phyloP scores from a whole-genome alignment of 2,113 vertebrate genomes.

The Mus pahari region DNA sequence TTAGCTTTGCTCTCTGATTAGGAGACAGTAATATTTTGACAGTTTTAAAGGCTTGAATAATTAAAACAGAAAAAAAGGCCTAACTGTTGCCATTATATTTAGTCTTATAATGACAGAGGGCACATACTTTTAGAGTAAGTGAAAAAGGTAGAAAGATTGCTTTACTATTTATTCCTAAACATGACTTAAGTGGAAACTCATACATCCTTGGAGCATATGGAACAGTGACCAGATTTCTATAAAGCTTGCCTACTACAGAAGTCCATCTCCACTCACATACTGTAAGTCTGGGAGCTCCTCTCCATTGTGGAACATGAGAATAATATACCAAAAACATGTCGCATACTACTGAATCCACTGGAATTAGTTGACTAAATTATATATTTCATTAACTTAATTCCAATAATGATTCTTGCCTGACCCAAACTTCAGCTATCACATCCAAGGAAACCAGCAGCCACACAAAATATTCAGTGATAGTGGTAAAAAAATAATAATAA shows the following conservation, averaged over 20 bases:
- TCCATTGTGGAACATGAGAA: not conserved
- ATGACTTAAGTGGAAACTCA: conserved; percentile 80
- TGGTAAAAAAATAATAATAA: not conserved
- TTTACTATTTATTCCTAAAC: conserved; percentile 71
- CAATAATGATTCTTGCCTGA: not conserved
- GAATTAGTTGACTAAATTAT: not conserved
- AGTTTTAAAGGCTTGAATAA: not conserved
- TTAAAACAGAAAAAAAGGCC: not conserved
- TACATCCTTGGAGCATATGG: conserved; percentile 82
- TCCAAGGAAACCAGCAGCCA: not conserved
- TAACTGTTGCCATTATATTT: conserved; percentile 66
- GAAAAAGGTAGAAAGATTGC: conserved; percentile 80
- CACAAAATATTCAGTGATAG: not conserved
- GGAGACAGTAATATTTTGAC: not conserved
- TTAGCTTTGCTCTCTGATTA: not conserved
- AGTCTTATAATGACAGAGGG: conserved; percentile 81
- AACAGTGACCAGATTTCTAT: conserved; percentile 87
- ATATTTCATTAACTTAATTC: not conserved
- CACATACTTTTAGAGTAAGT: conserved; percentile 83
- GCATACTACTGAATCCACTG: not conserved
- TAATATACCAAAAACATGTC: not conserved
- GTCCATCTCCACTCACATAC: conserved; percentile 80
- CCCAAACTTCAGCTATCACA: accelerated
- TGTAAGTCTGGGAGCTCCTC: not conserved
- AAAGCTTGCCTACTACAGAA: conserved; percentile 86